A percentile compares a stretch with the other conserved stretches of the same genome.
Evolutionary conservation across 2,113 vertebrate genomes (phyloP).

Genomic region (Mirounga angustirostris): DNA sequence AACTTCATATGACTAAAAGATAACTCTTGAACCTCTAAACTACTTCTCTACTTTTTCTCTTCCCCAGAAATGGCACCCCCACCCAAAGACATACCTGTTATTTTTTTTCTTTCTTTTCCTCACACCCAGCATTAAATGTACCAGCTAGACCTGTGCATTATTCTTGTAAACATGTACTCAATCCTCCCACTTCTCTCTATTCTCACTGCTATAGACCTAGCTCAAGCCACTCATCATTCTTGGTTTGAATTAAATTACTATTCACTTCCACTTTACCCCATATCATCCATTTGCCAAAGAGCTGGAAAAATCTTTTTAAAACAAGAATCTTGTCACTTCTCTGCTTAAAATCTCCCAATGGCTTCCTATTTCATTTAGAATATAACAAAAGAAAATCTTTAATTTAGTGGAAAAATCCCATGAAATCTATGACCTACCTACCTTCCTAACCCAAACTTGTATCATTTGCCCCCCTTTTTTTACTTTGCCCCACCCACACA

Average conservation of each 20-base stretch:
- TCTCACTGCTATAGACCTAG: neutral
- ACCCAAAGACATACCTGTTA: neutral
- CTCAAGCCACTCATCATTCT: neutral
- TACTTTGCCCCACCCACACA: neutral
- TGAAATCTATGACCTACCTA: neutral
- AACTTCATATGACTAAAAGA: neutral
- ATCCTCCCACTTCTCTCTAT: neutral
- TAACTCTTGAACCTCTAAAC: neutral
- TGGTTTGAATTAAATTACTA: constrained; percentile 19
- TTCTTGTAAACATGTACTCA: neutral
- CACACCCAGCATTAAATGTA: neutral
- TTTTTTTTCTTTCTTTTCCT: neutral
- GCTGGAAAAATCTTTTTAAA: constrained; percentile 1
- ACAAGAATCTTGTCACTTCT: neutral
- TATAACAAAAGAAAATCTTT: neutral
- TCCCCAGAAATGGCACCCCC: neutral
- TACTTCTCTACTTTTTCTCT: neutral
- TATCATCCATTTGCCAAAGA: neutral
- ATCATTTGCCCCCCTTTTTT: neutral
- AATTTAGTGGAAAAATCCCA: neutral
- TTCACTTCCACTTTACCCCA: neutral
- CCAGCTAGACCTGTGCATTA: neutral
- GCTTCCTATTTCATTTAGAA: constrained; percentile 39
- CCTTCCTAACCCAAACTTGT: neutral
- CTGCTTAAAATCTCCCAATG: neutral